A percentile compares a stretch with the other conserved stretches of the same genome.
Conservation (phyloP, 2,888 invertebrate genomes). For the Buathra laborator region DNA sequence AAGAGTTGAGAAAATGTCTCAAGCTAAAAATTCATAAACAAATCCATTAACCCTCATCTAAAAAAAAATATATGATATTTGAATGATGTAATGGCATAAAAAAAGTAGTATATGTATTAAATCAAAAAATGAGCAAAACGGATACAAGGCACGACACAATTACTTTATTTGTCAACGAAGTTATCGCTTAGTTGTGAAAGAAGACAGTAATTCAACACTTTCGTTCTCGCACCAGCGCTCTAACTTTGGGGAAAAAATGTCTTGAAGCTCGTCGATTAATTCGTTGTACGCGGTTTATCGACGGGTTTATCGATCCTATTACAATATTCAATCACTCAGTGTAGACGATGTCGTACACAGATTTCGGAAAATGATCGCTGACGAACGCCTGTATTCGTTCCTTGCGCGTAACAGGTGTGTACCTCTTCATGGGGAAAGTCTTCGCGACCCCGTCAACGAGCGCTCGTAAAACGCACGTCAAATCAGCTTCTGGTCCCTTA, state of each 20-base stretch:
- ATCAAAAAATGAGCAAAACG: neutral
- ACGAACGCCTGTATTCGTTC: slow-evolving; percentile 93
- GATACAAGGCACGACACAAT: slow-evolving; percentile 5
- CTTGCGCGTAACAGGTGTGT: slow-evolving; percentile 92
- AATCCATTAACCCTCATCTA: no score
- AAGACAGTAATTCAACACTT: neutral
- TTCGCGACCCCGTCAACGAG: slow-evolving; percentile 92
- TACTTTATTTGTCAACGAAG: slow-evolving; percentile 22
- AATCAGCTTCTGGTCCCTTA: slow-evolving; percentile 90
- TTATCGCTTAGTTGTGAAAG: slow-evolving; percentile 7
- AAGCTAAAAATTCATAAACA: no score
- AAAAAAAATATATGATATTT: no score
- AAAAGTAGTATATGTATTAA: neutral
- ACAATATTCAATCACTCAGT: slow-evolving; percentile 67
- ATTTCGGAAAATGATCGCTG: slow-evolving; percentile 93
- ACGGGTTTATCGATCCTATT: neutral
- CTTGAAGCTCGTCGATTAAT: slow-evolving; percentile 11
- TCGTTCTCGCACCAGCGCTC: slow-evolving; percentile 1
- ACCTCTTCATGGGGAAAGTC: slow-evolving; percentile 93
- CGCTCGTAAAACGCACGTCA: slow-evolving; percentile 91
- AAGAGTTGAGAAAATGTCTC: no score
- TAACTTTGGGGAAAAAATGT: slow-evolving; percentile 7
- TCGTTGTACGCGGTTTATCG: neutral
- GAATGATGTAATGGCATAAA: neutral
- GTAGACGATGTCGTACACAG: slow-evolving; percentile 93